phyloP scores from a whole-genome alignment of 2,888 invertebrate species.

The Drosophila macrospina region DNA sequence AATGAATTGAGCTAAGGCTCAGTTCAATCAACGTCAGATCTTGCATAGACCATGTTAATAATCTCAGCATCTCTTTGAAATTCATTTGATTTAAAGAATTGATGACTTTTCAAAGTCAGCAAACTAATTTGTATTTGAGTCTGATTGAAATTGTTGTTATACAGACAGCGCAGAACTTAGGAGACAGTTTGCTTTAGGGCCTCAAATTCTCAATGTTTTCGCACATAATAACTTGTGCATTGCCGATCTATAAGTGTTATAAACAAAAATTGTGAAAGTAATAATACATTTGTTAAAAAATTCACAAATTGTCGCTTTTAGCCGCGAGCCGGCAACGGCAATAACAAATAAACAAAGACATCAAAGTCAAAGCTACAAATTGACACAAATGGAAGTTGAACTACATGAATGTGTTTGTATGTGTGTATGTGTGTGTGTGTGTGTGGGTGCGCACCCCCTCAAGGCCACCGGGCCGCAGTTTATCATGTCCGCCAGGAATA shows the following conservation, averaged over 20 bases:
- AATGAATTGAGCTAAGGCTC: no score
- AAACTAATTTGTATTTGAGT: no score
- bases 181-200: no score
- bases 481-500: conserved; percentile 83
- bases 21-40: no score
- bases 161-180: background rate
- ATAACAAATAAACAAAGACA: conserved; percentile 2
- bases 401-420: conserved; percentile 18
- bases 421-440: background rate
- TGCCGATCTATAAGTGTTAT: conserved; percentile 26
- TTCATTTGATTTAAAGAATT: no score
- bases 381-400: conserved; percentile 74
- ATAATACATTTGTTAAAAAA: conserved; percentile 50
- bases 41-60: no score
- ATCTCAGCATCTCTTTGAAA: no score
- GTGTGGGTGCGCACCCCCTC: conserved; percentile 3
- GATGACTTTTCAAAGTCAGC: no score
- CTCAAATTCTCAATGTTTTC: background rate
- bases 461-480: conserved; percentile 68
- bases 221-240: conserved; percentile 12
- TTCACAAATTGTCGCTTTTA: conserved; percentile 27
- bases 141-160: background rate
- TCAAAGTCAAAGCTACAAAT: conserved; percentile 62
- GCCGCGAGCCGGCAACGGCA: background rate
- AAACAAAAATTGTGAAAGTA: conserved; percentile 26